Evolutionary conservation across 2,113 vertebrate genomes (phyloP).

Genomic region (Oreochromis aureus): DNA sequence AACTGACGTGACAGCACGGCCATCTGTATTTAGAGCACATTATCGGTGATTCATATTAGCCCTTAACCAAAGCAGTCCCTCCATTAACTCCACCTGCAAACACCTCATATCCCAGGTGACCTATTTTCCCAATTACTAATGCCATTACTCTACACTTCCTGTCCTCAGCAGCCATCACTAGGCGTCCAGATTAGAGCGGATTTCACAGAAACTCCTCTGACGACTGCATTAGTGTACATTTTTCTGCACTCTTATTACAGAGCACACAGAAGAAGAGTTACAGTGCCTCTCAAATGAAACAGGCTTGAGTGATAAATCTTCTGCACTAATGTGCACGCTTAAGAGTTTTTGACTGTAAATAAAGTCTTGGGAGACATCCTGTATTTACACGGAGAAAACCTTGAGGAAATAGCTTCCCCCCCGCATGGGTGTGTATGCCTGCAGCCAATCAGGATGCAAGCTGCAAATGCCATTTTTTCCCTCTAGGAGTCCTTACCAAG

Average conservation of each 20-base stretch:
- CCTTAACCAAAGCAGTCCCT: conserved; percentile 61
- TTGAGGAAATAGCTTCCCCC: conserved; percentile 40
- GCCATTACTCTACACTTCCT: conserved; percentile 64
- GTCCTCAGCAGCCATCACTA: conserved; percentile 39
- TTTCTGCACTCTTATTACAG: conserved; percentile 59
- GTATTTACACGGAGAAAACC: conserved; percentile 50
- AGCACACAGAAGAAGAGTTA: conserved; percentile 57
- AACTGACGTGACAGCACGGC: conserved; percentile 76
- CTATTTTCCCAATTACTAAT: conserved; percentile 71
- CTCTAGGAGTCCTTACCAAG: neutral
- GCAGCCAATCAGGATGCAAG: conserved; percentile 48
- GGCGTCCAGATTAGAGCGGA: conserved; percentile 35
- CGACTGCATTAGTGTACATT: conserved; percentile 51
- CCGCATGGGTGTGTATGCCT: conserved; percentile 36
- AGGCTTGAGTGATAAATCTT: conserved; percentile 66
- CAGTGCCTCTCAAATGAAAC: conserved; percentile 60
- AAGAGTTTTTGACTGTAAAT: conserved; percentile 68
- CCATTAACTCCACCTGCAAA: conserved; percentile 68
- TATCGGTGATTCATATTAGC: conserved; percentile 66
- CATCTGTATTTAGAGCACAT: conserved; percentile 75
- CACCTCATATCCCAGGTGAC: conserved; percentile 63
- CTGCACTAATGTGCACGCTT: conserved; percentile 56
- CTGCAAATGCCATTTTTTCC: neutral
- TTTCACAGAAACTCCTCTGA: conserved; percentile 44
- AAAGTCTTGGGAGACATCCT: conserved; percentile 60